These are phyloP conservation scores for Syrista parreyssii DNA, from an alignment of 2,888 invertebrate species.

Conservation along the genomic window DNA sequence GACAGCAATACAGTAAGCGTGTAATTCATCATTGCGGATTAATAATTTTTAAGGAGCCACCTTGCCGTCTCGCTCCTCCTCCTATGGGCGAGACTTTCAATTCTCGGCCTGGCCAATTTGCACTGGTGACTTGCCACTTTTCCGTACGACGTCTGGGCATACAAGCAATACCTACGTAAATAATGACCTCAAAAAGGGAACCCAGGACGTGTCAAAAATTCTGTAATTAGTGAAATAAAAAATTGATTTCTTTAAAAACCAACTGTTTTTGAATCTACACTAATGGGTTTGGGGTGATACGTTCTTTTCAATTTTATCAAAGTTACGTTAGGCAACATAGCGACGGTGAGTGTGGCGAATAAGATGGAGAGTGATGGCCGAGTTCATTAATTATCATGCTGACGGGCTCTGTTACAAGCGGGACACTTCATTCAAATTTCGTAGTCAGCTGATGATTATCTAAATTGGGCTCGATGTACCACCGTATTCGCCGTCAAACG, in stretches of 20 bases:
- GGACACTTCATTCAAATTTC: conserved; percentile 40
- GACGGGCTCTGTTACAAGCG: conserved; percentile 47
- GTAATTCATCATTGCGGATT: conserved; percentile 36
- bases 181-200: not conserved
- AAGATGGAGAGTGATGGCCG: conserved; percentile 22
- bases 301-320: conserved; percentile 45
- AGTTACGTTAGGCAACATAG: conserved; percentile 45
- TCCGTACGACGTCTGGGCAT: not conserved
- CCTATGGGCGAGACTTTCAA: conserved; percentile 6
- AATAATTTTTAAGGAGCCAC: conserved; percentile 39
- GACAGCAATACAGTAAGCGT: not conserved
- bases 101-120: conserved; percentile 47
- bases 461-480: conserved; percentile 40
- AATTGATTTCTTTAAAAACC: not conserved
- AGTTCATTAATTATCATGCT: conserved; percentile 53
- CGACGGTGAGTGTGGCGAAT: conserved; percentile 28
- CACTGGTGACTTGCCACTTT: conserved; percentile 52
- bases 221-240: not conserved
- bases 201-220: not conserved
- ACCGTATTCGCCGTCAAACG: not conserved
- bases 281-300: not conserved
- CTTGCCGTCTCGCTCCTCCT: not conserved
- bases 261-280: not conserved
- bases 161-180: not conserved
- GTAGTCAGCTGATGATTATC: conserved; percentile 48